phyloP scores from a whole-genome alignment of 2,113 vertebrate species.

The Scomber japonicus region DNA sequence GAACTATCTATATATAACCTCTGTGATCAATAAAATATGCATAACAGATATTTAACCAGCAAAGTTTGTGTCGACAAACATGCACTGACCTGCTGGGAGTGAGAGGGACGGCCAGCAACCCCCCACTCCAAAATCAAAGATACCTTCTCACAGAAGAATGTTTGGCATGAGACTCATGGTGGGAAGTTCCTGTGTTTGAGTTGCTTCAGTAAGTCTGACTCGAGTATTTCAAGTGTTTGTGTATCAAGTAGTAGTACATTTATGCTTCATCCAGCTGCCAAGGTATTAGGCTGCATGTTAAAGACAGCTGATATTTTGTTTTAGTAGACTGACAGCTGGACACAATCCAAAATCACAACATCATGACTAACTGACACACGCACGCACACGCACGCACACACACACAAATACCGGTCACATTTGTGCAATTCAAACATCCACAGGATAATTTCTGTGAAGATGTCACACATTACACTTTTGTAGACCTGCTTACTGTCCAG shows the following conservation, averaged over 20 bases:
- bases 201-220: no score
- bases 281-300: no score
- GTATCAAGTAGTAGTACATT: no score
- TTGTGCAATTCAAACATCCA: neutral
- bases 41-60: neutral
- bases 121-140: neutral
- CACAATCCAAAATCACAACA: neutral
- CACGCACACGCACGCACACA: neutral
- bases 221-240: no score
- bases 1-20: neutral
- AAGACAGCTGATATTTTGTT: no score
- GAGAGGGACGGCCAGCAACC: neutral
- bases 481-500: neutral
- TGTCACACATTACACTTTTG: neutral
- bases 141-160: conserved; percentile 41
- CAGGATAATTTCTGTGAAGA: neutral
- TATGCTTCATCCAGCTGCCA: no score
- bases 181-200: no score
- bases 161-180: conserved; percentile 18
- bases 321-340: conserved; percentile 22
- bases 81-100: conserved; percentile 17
- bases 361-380: neutral
- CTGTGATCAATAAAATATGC: neutral
- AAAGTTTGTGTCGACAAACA: conserved; percentile 12
- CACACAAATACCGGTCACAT: neutral